These are phyloP conservation scores for Percopsis omiscomaycus DNA, from an alignment of 2,797 vertebrate species.

Conservation along the genomic window DNA sequence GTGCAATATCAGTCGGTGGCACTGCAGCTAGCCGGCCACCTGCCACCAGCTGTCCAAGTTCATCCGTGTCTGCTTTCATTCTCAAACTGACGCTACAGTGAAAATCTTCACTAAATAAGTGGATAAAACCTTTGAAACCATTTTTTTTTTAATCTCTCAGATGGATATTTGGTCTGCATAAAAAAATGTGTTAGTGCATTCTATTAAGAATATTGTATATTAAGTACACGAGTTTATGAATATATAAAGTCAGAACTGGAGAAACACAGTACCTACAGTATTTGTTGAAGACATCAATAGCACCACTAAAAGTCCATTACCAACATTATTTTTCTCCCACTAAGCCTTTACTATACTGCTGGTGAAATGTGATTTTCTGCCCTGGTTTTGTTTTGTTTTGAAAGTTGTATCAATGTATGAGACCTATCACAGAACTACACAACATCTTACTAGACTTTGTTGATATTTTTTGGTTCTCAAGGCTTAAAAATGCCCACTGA, in stretches of 20 bases:
- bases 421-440: no score
- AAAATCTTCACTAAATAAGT: neutral
- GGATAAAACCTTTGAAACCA: no score
- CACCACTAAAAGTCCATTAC: neutral
- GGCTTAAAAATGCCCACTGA: neutral
- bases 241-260: no score
- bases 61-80: slow-evolving; percentile 76
- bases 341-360: neutral
- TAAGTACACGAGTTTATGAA: no score
- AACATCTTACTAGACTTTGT: no score
- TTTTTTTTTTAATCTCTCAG: no score
- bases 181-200: no score
- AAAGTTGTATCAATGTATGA: neutral
- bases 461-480: neutral
- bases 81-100: slow-evolving; percentile 21
- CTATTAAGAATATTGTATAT: no score
- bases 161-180: no score
- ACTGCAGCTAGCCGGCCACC: slow-evolving; percentile 64
- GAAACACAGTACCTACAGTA: no score
- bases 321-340: no score
- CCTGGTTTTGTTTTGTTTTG: neutral
- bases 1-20: slow-evolving; percentile 44
- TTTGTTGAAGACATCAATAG: neutral
- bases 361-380: neutral
- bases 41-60: slow-evolving; percentile 77